Percentiles rank a stretch among this genome's conserved stretches.
Evolutionary conservation across 2,113 vertebrate genomes (phyloP).

Genomic region (Stegostoma tigrinum): DNA sequence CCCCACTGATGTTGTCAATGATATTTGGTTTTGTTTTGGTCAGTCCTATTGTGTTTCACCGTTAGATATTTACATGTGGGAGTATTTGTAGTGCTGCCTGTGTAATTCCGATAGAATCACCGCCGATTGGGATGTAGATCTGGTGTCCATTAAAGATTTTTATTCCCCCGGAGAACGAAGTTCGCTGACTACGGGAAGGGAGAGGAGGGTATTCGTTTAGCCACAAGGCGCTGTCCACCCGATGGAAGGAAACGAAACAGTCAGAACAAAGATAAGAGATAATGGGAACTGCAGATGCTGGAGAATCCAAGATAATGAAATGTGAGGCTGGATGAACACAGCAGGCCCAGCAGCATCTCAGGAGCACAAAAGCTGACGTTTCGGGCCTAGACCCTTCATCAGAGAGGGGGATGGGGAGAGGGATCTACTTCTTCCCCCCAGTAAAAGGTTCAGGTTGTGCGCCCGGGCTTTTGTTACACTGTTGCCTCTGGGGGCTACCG

Average conservation of each 20-base stretch:
- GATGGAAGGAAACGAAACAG: constrained; percentile 13
- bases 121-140: not conserved
- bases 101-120: not conserved
- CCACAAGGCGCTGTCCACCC: not conserved
- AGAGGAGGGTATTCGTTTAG: too few relatives aligned
- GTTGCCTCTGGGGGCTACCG: not conserved
- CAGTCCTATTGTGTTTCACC: not conserved
- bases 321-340: too few relatives aligned
- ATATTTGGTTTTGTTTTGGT: not conserved
- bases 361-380: too few relatives aligned
- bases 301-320: too few relatives aligned
- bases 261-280: constrained; percentile 35
- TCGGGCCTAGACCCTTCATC: too few relatives aligned
- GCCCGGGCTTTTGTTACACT: not conserved
- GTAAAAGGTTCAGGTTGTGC: not conserved
- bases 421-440: not conserved
- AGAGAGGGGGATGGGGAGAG: too few relatives aligned
- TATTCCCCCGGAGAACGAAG: too few relatives aligned
- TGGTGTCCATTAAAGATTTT: not conserved
- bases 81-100: not conserved
- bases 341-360: too few relatives aligned
- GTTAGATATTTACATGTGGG: not conserved
- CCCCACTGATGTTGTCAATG: not conserved
- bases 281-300: too few relatives aligned
- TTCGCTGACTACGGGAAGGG: not conserved